Evolutionary conservation across 2,113 vertebrate species (phyloP), one percentile per base, ranked within the genome.

Genomic region (Paraplagusia blochii): DNA sequence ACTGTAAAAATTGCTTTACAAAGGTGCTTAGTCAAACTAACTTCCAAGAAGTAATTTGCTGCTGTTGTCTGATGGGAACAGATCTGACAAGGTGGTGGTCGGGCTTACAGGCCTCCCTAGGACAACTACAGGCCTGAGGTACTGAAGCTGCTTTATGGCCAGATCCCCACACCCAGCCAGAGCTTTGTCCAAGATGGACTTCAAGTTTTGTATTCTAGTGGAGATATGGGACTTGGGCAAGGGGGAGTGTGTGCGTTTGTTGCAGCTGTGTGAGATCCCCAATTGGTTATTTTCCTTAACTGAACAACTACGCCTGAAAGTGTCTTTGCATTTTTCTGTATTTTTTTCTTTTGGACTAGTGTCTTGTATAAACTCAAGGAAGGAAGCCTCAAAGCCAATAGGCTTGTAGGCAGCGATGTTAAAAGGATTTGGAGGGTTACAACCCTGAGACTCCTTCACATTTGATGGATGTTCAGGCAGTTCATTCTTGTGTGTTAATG

Each of bases 91-190:
- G 43, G 91, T 85, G 43, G 90, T 43, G 12, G 42, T 85, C 67
- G 91, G 93, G 87, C 92, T 94, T 76, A 94, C 93, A 10, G 95
- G 94, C 85, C 95, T 93, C 82, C 95, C 95, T 56, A 99, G 91
- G 71, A 99, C 94, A 65, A 99, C 97, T 52, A 99, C 97, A 7
- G 97, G 97, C 77, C 93, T 92, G 85, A 97, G 93, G 88, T 96
- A 96, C 92, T 96, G 97, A 72, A 99, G 94, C 81, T 99, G 97
- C 85, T 98, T 97, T 85, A 99, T 95, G 85, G 97, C 97, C 86
- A 96, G 92, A 82, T 98, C 96, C 72, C 95, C 96, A 87, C 95
- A 98, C 78, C 94, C 94, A 22, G 91, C 93, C 79, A 99, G 88
- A 44, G 96, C 95, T 89, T 94, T 95, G 88, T 98, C 96, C 90